These are phyloP conservation scores for Pogona vitticeps DNA, from an alignment of 2,113 vertebrate species.

Conservation along the genomic window DNA sequence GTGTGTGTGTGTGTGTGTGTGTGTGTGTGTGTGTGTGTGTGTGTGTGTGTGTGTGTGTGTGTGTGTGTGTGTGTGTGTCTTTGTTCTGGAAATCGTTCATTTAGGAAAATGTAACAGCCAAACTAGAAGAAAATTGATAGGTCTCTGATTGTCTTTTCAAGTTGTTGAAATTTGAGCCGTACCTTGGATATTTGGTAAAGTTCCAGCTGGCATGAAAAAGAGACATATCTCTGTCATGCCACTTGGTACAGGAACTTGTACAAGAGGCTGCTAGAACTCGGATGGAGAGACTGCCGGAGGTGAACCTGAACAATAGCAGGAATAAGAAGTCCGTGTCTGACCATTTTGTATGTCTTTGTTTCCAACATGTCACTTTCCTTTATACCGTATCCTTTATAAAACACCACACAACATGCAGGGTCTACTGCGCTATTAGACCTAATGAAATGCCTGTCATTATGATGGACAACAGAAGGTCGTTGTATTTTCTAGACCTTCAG, in stretches of 20 bases:
- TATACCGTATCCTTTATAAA: neutral
- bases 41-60: no score
- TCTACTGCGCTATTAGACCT: neutral
- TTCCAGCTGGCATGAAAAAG: constrained; percentile 27
- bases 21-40: no score
- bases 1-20: no score
- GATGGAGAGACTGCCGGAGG: neutral
- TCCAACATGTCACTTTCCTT: constrained; percentile 13
- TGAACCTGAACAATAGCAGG: neutral
- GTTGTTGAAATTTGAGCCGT: constrained; percentile 37
- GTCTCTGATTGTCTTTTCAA: constrained; percentile 24
- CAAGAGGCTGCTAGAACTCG: constrained; percentile 6
- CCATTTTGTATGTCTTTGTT: constrained; percentile 24
- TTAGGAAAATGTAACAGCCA: neutral
- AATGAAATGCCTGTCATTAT: constrained; percentile 4
- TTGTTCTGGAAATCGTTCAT: neutral
- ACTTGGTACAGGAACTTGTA: constrained; percentile 2
- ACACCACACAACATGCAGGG: neutral
- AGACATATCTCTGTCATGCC: constrained; percentile 36
- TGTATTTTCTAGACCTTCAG: neutral
- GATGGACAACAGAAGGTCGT: neutral
- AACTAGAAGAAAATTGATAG: neutral
- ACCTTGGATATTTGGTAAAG: constrained; percentile 9
- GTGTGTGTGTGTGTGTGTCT: neutral
- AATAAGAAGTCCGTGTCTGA: constrained; percentile 7